A percentile compares a stretch with the other conserved stretches of the same genome.
Evolutionary conservation across 2,888 invertebrate genomes (phyloP).

Genomic region (Hypomecis punctinalis): DNA sequence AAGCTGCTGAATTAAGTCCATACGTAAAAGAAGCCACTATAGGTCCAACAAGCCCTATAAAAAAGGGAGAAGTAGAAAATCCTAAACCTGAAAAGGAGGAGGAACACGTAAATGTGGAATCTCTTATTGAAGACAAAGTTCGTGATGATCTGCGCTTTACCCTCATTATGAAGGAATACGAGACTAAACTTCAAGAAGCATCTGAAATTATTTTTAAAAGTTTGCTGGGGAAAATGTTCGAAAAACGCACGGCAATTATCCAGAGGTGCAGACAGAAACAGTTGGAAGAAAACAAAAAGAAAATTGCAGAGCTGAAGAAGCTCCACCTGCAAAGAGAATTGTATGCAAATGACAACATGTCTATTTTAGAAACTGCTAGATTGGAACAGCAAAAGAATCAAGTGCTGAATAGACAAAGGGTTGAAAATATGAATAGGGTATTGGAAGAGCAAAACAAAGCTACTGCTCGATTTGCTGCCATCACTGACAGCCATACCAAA

Average conservation of each 20-base stretch:
- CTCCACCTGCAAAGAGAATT: conserved; percentile 73
- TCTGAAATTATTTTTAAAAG: conserved; percentile 64
- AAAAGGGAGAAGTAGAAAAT: conserved; percentile 48
- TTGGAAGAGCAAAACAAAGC: conserved; percentile 81
- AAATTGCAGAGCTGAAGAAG: conserved; percentile 75
- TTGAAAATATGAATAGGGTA: conserved; percentile 80
- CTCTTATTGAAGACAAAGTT: conserved; percentile 66
- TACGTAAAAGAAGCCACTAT: conserved; percentile 79
- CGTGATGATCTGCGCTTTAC: conserved; percentile 68
- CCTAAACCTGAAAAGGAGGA: conserved; percentile 33
- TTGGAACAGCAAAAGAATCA: conserved; percentile 82
- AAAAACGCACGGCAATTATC: conserved; percentile 65
- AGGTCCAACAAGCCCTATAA: conserved; percentile 56
- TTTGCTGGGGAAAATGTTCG: conserved; percentile 69
- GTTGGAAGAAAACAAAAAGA: conserved; percentile 67
- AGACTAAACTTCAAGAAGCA: conserved; percentile 62
- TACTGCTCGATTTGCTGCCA: conserved; percentile 78
- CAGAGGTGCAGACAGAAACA: conserved; percentile 66
- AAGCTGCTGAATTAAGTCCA: conserved; percentile 83
- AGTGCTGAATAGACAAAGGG: conserved; percentile 67
- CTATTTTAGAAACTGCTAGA: conserved; percentile 70
- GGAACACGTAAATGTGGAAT: conserved; percentile 54
- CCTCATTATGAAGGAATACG: conserved; percentile 67
- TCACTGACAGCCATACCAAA: conserved; percentile 84
- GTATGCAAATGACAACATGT: conserved; percentile 81